Conservation (phyloP, 2,888 invertebrate genomes). For the Eupeodes latifasciatus region DNA sequence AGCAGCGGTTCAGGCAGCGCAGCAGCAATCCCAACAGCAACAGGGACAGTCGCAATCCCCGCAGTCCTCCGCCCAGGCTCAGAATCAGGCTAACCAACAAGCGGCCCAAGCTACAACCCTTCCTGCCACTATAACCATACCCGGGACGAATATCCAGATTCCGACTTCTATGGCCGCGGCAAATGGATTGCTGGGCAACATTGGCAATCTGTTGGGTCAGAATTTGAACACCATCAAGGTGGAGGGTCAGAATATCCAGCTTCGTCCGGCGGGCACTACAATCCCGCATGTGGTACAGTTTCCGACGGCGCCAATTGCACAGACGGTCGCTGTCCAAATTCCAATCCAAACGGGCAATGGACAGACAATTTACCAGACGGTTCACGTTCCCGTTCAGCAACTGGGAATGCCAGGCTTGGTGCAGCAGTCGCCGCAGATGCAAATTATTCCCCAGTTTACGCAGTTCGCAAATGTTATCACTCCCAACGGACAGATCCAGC, state of each 20-base stretch:
- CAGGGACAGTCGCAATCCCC: constrained; percentile 73
- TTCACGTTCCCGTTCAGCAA: constrained; percentile 96
- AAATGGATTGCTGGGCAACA: constrained; percentile 82
- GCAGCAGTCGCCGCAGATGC: constrained; percentile 86
- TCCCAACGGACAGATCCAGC: constrained; percentile 94
- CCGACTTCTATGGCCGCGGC: constrained; percentile 83
- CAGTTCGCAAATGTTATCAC: constrained; percentile 94
- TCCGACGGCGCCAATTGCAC: constrained; percentile 83
- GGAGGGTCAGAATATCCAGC: constrained; percentile 88
- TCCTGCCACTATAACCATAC: constrained; percentile 83
- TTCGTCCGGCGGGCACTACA: constrained; percentile 85
- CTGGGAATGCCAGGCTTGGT: constrained; percentile 86
- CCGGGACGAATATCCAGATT: constrained; percentile 84
- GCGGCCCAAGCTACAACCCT: constrained; percentile 78
- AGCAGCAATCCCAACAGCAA: constrained; percentile 78
- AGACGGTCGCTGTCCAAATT: constrained; percentile 94
- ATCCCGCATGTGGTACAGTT: constrained; percentile 83
- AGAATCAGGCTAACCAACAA: constrained; percentile 76
- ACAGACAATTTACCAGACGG: constrained; percentile 97
- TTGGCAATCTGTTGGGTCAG: constrained; percentile 79
- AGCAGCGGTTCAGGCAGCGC: constrained; percentile 80
- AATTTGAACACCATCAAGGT: constrained; percentile 79
- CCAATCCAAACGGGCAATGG: constrained; percentile 87
- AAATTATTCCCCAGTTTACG: constrained; percentile 93
- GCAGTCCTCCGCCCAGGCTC: constrained; percentile 75